Evolutionary conservation across 2,888 invertebrate species (phyloP), one percentile per base, ranked within the genome.

Genomic region (Arctia plantaginis): DNA sequence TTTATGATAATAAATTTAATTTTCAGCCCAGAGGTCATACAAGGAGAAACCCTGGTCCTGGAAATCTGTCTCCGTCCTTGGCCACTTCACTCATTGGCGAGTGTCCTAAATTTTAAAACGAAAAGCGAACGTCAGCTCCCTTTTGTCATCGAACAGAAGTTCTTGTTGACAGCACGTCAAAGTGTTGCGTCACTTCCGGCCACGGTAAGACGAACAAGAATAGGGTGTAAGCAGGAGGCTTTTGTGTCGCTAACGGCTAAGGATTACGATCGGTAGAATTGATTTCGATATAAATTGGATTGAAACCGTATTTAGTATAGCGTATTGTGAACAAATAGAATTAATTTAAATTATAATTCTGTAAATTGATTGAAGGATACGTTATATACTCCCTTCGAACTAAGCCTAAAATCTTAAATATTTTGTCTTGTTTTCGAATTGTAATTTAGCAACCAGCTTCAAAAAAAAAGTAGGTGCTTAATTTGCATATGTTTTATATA

Each of bases 171-270:
- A 66, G 64, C 33, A 33, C 41, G 72, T 76, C 73, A 73, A 70
- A 76, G 70, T 73, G 76, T 67, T 70, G 70, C 67, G 66, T 64
- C 73, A 73, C 76, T 73, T 72, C 75, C 76, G 67, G 30, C 55
- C 73, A 30, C 51, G 65, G 55, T 35, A 35, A 69, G 55, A 66
- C 59, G 62, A 72, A 72, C 65, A 47, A 69, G 55, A 66, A 66
- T 66, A 51, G 44, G 30, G 44, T 62, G 30, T n/a, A 51, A 66
- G 41, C 10, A 44, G 62, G 44, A 65, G 39, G 39, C 30, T 18
- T 41, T 62, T 70, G 64, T 70, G 39, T 62, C 41, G 69, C 10
- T 51, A 69, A 39, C 35, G 44, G 13, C 59, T 44, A 13, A 7
- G 20, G 66, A 65, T 51, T 59, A 33, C 12, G 68, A 62, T 72